Base-by-base conservation (phyloP, 2,888 invertebrate genomes). In the Cryptocheilus praepositus region DNA sequence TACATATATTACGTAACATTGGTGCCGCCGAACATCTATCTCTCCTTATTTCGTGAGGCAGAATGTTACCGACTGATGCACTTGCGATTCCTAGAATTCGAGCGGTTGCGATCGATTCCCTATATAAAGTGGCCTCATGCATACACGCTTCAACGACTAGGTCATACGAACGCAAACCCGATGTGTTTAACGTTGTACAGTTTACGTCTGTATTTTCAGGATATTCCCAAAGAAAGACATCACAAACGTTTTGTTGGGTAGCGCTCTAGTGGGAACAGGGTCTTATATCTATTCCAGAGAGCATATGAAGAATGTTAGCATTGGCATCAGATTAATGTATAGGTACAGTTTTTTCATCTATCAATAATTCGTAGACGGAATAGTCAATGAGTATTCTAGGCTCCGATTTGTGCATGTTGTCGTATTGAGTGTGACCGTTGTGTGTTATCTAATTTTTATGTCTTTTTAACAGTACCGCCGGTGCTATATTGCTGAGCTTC, bases 401-500 rank as follows among this genome's bases (percentile, higher is more conserved):
- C 7, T 11, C 36, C 49, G 16, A 8, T 49, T 8, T 49, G 16
- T 49, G n/a, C 16, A n/a, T 49, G 7, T 49, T n/a, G 2, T 5
- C 7, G 49, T 49, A 49, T n/a, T n/a, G n/a, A n/a, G n/a, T n/a
- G n/a, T n/a, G n/a, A 16, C 16, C 18, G 16, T n/a, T 5, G 2
- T 49, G 16, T 49, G 16, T n/a, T n/a, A 18, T 18, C 49, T 49
- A 49, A n/a, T 16, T 49, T 36, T 36, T 18, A 11, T 49, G 1
- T 49, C n/a, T 18, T 70, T 67, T 73, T 89, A 88, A 65, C 81
- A 92, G 92, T 88, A 88, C 89, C 51, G 90, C 94, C 67, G 95
- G 95, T 60, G 93, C 96, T 53, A 91, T 95, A 11, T 91, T 97
- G 21, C 95, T 97, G 91, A 96, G 96, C 74, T 93, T 98, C 85